Base-by-base conservation (phyloP, 2,888 invertebrate species). In the Drepana falcataria region DNA sequence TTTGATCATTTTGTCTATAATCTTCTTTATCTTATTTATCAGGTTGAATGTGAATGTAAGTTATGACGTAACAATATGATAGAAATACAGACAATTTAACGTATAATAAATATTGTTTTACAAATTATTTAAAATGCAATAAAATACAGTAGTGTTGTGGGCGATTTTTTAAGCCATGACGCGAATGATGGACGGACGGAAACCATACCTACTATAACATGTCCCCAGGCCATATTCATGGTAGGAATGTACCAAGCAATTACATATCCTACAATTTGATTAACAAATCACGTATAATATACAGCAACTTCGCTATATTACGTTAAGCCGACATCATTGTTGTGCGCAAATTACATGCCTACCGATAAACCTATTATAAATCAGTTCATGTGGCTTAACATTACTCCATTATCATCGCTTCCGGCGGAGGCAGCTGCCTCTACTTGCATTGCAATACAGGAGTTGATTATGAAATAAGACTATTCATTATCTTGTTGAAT, bases 401-500 rank as follows among this genome's bases (percentile, higher is more conserved):
- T 51, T 51, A 51, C 34, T 51, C 40, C 41, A 34, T 44, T 51
- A 51, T 51, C 33, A 51, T 51, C 51, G 51, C 51, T 40, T 51
- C 40, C 41, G 51, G 33, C 49, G 35, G 7, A 51, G 40, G 34
- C 34, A n/a, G 7, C 33, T 51, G 40, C 41, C 49, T 49, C 35
- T 33, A 37, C 9, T 49, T 49, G 51, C 51, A 40, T 40, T 41
- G 51, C 51, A 51, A 3, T 33, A 34, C 3, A 1, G 3, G 4
- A 3, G 34, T 21, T 35, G 51, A 40, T 40, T 40, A 51, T 40
- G 35, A 40, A 33, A 35, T 41, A 33, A 41, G 40, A 40, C n/a
- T 65, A 67, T 65, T 65, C 65, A 65, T 62, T 66, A 64, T 59
- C 59, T 62, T 63, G 64, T 70, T 59, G 60, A 66, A 68, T 65